These are phyloP conservation scores for Patiria pectinifera DNA, from an alignment of 53 echinoderm and acorn worm species.

Conservation along the genomic window DNA sequence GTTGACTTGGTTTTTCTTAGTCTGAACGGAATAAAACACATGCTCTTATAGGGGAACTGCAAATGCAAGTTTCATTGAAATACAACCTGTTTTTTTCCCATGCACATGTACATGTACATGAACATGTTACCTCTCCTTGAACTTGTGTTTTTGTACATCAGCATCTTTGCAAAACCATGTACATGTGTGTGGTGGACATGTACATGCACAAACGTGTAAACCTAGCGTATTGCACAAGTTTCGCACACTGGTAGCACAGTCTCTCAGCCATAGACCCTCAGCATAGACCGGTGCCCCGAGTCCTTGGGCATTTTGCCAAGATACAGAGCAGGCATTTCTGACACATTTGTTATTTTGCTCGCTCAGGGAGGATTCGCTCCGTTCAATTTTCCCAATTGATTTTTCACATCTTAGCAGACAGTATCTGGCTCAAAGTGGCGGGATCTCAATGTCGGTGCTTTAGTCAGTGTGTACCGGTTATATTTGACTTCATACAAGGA, in stretches of 20 bases:
- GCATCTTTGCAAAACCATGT: neutral
- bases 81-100: too few species aligned
- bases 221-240: neutral
- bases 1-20: too few species aligned
- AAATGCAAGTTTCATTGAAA: too few species aligned
- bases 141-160: neutral
- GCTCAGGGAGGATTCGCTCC: neutral
- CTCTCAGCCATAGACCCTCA: neutral
- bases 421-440: neutral
- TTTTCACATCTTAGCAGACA: neutral
- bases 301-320: constrained; percentile 28
- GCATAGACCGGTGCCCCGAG: neutral
- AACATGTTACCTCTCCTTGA: too few species aligned
- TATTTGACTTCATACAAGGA: neutral
- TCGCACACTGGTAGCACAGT: neutral
- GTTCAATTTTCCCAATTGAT: neutral
- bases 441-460: neutral
- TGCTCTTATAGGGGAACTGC: too few species aligned
- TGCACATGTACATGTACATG: neutral
- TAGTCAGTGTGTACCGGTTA: neutral
- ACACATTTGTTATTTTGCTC: neutral
- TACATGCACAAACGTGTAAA: too few species aligned
- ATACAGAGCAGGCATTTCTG: neutral
- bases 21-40: too few species aligned
- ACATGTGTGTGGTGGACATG: neutral